Base-by-base conservation (phyloP, 2,113 vertebrate species). In the Thomomys bottae region DNA sequence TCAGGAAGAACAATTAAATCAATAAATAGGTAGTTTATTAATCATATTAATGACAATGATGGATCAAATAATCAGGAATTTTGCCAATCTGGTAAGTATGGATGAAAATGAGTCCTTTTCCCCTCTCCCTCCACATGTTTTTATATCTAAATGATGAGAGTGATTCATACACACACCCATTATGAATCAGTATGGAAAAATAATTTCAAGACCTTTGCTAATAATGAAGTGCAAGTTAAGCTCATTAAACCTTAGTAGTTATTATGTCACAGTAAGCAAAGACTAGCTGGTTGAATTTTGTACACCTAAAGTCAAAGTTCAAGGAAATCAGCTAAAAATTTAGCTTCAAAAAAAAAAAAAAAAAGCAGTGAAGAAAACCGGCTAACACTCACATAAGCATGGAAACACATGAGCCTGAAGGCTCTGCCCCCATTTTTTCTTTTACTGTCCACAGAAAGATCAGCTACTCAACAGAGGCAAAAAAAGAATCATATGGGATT, bases 1-100 rank as follows among this genome's bases (percentile, higher is more conserved):
- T 96, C 66, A 93, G 75, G 78, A 95, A 59, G 78, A 84, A 92
- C 89, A 94, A 94, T 67, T 71, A 92, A 94, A 84, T 88, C 84
- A 95, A 95, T 88, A 95, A 95, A 92, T 88, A 96, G 70, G 78
- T 89, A 91, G 93, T 95, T 95, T 95, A 95, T 96, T 93, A 93
- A 92, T 94, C 79, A 90, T 66, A 93, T 88, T 88, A 94, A 82
- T 82, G 94, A 91, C 40, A 94, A 93, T 6, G 23, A 76, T 70
- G 81, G 71, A n/a, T 86, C 90, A 95, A 94, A 94, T 89, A 87
- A 93, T 79, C 49, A 91, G 66, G 57, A 89, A 93, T 87, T 79
- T 42, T n/a, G 75, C 82, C 82, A 70, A 76, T 78, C 70, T 85
- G 84, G 61, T 26, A 88, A 87, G 38, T 87, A 68, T 21, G 72